phyloP scores from a whole-genome alignment of 64 coral and sea anemone species.

The Hydrozoanthus tunicans region DNA sequence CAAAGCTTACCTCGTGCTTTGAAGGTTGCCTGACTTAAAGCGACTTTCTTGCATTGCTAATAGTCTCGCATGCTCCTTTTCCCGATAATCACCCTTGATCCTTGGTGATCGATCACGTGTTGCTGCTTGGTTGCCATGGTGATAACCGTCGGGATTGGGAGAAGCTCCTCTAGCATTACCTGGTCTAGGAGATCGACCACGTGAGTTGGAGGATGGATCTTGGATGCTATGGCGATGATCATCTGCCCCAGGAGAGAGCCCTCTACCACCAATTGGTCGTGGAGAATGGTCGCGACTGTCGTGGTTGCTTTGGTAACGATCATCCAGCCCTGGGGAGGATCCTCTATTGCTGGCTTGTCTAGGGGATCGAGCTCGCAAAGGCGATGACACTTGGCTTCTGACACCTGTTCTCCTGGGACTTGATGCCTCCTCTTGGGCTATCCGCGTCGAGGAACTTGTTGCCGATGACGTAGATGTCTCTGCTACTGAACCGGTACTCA shows the following conservation, averaged over 20 bases:
- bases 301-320: not conserved
- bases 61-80: conserved; percentile 24
- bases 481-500: not conserved
- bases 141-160: not conserved
- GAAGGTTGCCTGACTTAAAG: not conserved
- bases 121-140: not conserved
- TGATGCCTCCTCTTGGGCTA: conserved; percentile 16
- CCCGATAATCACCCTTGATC: not conserved
- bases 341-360: not conserved
- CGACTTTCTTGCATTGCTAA: conserved; percentile 38
- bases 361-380: conserved; percentile 23
- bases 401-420: not conserved
- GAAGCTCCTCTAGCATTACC: conserved; percentile 15
- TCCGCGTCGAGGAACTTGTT: not conserved
- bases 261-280: not conserved
- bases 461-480: not conserved
- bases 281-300: conserved; percentile 11
- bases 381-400: not conserved
- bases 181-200: conserved; percentile 13
- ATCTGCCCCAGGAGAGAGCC: conserved; percentile 5
- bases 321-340: conserved; percentile 1
- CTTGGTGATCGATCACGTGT: conserved; percentile 28
- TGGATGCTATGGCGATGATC: conserved; percentile 6
- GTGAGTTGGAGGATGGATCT: not conserved
- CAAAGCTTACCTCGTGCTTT: conserved; percentile 6